These are phyloP conservation scores for Myotis myotis DNA, from an alignment of 2,797 vertebrate species.

Conservation along the genomic window DNA sequence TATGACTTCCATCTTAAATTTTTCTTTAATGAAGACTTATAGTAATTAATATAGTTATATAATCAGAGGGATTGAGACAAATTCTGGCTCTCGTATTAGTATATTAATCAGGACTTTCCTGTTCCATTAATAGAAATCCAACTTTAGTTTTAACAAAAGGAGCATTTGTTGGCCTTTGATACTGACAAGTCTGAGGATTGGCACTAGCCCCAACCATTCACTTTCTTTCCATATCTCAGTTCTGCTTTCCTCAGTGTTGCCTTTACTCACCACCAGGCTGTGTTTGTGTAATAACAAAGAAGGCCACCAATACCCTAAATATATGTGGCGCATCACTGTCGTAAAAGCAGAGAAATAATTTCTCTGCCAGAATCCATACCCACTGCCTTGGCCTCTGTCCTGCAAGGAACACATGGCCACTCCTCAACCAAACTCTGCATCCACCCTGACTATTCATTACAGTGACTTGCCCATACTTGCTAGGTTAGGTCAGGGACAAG, in stretches of 20 bases:
- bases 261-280: neutral
- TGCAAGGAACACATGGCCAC: neutral
- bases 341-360: neutral
- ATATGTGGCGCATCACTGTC: neutral
- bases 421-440: neutral
- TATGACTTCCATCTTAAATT: neutral
- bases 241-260: neutral
- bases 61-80: neutral
- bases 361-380: neutral
- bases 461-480: neutral
- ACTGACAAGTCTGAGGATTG: neutral
- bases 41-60: neutral
- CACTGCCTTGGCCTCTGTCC: neutral
- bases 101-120: neutral
- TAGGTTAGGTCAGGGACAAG: neutral
- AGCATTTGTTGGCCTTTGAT: neutral
- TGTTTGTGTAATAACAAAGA: neutral
- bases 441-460: neutral
- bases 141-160: neutral
- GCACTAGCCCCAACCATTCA: neutral
- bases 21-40: slow-evolving; percentile 25
- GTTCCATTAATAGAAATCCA: neutral
- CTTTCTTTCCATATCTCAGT: neutral
- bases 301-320: neutral
- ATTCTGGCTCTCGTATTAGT: neutral